Evolutionary conservation across 2,888 invertebrate species (phyloP).

Genomic region (Lacanobia oleracea): DNA sequence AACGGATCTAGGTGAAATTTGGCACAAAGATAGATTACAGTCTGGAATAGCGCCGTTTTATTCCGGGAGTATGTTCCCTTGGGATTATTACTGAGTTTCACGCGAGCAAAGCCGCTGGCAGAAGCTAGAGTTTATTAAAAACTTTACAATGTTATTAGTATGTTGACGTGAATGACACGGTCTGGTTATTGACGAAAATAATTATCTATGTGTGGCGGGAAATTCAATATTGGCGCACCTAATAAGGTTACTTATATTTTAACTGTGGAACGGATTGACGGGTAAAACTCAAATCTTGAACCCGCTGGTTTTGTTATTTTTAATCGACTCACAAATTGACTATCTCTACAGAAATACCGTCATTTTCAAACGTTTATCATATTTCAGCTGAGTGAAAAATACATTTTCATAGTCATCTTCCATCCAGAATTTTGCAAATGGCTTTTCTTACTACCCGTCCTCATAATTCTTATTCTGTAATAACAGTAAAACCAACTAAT

Average conservation of each 20-base stretch:
- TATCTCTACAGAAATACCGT: not conserved
- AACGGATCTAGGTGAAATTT: too few relatives aligned
- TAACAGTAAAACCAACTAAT: constrained; percentile 30
- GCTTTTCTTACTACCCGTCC: not conserved
- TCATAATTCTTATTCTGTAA: not conserved
- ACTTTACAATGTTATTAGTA: constrained; percentile 60
- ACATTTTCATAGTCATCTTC: not conserved
- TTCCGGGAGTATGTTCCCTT: too few relatives aligned
- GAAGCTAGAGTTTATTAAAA: constrained; percentile 55
- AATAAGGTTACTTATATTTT: constrained; percentile 47
- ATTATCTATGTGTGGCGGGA: constrained; percentile 19
- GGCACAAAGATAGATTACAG: too few relatives aligned
- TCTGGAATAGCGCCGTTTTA: too few relatives aligned
- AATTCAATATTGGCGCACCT: constrained; percentile 28
- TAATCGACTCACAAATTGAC: too few relatives aligned
- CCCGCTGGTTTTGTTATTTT: not conserved
- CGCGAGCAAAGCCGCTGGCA: too few relatives aligned
- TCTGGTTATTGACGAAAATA: constrained; percentile 54
- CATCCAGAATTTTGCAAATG: not conserved
- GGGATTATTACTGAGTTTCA: too few relatives aligned
- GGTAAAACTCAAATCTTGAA: not conserved
- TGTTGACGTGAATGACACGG: constrained; percentile 61
- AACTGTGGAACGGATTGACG: not conserved
- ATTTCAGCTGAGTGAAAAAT: not conserved
- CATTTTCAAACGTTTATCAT: not conserved